Conservation (phyloP, 2,113 vertebrate species). For the Pampusana beccarii region DNA sequence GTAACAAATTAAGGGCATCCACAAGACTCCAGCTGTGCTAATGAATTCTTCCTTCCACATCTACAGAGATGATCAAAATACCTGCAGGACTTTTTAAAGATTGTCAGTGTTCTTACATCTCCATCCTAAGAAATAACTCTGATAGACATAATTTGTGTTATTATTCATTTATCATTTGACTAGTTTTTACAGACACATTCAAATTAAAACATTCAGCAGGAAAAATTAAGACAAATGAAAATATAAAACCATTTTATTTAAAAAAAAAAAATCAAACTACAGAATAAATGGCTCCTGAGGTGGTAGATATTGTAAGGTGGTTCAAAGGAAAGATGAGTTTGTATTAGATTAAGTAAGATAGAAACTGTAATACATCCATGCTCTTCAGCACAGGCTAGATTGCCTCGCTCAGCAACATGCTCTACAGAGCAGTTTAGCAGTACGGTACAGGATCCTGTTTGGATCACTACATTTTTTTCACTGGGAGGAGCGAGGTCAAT, state of each 20-base stretch:
- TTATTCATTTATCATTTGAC: not conserved
- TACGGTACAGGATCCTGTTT: not conserved
- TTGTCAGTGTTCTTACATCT: not conserved
- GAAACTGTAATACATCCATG: not conserved
- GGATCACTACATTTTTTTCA: not conserved
- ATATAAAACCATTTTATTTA: not conserved
- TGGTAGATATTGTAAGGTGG: not conserved
- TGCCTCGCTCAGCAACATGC: not conserved
- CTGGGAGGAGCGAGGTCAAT: not conserved
- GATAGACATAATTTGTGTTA: not conserved
- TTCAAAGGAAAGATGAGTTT: not conserved
- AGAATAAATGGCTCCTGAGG: not conserved
- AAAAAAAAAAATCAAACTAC: not conserved
- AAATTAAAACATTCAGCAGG: not conserved
- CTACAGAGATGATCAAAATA: slow-evolving; percentile 29
- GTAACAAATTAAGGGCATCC: slow-evolving; percentile 65
- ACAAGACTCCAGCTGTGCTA: slow-evolving; percentile 58
- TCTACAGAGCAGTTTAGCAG: not conserved
- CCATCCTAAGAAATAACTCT: not conserved
- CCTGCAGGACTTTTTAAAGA: slow-evolving; percentile 50
- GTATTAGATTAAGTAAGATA: not conserved
- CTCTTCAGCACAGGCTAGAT: not conserved
- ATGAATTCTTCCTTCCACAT: slow-evolving; percentile 36
- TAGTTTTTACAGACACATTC: not conserved
- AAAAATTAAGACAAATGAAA: not conserved